Evolutionary conservation across 1,140 invertebrate species (phyloP).

Genomic region (Tetramorium simillimum): DNA sequence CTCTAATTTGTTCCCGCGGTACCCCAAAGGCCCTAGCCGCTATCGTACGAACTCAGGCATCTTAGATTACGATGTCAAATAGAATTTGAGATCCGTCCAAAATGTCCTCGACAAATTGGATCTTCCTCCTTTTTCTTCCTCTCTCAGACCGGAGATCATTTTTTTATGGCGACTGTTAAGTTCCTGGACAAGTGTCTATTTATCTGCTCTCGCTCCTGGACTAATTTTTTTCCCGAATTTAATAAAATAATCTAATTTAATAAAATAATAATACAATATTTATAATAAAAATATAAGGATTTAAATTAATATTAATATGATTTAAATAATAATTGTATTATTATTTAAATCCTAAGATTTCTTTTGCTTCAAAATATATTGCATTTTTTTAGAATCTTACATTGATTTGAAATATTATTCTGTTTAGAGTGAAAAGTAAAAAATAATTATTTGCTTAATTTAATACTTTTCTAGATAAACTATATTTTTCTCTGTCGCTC

Average conservation of each 20-base stretch:
- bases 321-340: too few relatives aligned
- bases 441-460: background rate
- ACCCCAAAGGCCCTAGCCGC: background rate
- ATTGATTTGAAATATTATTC: background rate
- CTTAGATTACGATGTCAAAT: constrained; percentile 59
- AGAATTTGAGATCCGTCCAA: constrained; percentile 41
- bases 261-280: too few relatives aligned
- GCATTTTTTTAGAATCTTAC: background rate
- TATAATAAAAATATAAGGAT: too few relatives aligned
- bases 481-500: background rate
- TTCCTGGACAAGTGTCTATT: background rate
- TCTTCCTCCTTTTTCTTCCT: background rate
- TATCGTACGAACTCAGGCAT: constrained; percentile 49
- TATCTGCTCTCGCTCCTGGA: background rate
- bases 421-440: background rate
- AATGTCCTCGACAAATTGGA: constrained; percentile 47
- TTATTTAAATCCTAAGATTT: background rate
- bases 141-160: background rate
- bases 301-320: too few relatives aligned
- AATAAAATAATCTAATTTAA: too few relatives aligned
- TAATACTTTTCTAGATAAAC: background rate
- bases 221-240: background rate
- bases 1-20: constrained; percentile 65
- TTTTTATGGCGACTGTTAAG: constrained; percentile 13
- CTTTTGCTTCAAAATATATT: background rate